Conservation (phyloP, 35 echinoderm and acorn worm genomes). For the Nesometra sesokonis region DNA sequence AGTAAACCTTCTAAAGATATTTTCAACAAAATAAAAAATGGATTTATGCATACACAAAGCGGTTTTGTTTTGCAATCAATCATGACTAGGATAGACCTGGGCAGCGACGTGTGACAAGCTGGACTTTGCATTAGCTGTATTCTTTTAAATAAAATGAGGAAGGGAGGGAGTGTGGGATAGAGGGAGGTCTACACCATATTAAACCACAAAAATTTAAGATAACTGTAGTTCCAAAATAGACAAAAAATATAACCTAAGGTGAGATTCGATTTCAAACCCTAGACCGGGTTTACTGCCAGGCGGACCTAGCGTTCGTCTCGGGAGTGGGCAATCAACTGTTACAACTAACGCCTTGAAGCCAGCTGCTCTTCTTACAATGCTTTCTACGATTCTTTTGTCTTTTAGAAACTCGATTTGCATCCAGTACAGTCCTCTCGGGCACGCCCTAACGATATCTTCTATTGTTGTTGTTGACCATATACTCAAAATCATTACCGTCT, state of each 20-base stretch:
- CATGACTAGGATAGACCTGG: no score
- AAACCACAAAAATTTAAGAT: no score
- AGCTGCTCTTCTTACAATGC: conserved; percentile 16
- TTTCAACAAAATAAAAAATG: no score
- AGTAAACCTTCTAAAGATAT: no score
- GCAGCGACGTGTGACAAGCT: no score
- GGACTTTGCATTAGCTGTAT: no score
- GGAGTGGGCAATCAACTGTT: conserved; percentile 1
- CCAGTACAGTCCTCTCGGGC: conserved; percentile 1
- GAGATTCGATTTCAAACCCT: conserved; percentile 25
- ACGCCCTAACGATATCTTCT: background rate
- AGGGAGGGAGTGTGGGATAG: no score
- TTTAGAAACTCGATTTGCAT: conserved; percentile 40
- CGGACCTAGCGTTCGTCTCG: background rate
- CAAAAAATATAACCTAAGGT: background rate
- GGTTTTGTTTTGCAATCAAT: no score
- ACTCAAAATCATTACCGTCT: background rate
- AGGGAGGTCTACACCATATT: no score
- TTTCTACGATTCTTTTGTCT: conserved; percentile 19
- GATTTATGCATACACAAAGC: no score
- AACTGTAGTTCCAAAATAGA: no score
- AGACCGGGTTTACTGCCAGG: background rate
- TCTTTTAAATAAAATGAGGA: no score
- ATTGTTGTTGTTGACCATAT: background rate
- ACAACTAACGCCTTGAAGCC: conserved; percentile 21